Conservation (phyloP, 2,888 invertebrate species). For the Linnaemya vulpina region DNA sequence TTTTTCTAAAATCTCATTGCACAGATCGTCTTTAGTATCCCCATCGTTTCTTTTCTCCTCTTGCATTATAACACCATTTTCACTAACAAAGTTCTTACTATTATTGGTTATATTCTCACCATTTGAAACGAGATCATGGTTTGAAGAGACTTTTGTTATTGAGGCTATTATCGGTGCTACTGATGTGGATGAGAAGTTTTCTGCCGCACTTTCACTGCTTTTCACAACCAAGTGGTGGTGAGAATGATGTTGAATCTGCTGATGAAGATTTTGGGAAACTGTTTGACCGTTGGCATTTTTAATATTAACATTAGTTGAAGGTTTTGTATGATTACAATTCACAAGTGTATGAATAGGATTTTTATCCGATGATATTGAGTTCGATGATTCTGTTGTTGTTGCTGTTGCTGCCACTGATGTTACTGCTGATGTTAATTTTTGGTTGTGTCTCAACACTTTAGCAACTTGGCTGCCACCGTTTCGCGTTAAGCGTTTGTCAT, state of each 20-base stretch:
- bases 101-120: constrained; percentile 66
- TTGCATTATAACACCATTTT: constrained; percentile 7
- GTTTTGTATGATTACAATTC: constrained; percentile 70
- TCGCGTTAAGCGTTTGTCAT: constrained; percentile 77
- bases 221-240: constrained; percentile 18
- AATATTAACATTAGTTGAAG: constrained; percentile 53
- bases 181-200: constrained; percentile 21
- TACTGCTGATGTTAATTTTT: constrained; percentile 46
- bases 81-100: constrained; percentile 73
- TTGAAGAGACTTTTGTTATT: constrained; percentile 65
- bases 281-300: constrained; percentile 56
- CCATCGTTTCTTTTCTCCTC: not conserved
- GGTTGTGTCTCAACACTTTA: constrained; percentile 75
- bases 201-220: constrained; percentile 64
- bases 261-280: constrained; percentile 62
- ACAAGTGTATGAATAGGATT: constrained; percentile 47
- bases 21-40: constrained; percentile 12
- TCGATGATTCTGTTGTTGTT: constrained; percentile 7
- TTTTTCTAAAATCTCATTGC: constrained; percentile 39
- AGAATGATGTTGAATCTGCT: constrained; percentile 54
- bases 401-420: constrained; percentile 45
- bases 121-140: constrained; percentile 41
- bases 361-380: constrained; percentile 20
- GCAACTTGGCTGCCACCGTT: constrained; percentile 73
- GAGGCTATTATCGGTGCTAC: constrained; percentile 45